Conservation (phyloP, 2,113 vertebrate genomes). For the Globicephala melas region DNA sequence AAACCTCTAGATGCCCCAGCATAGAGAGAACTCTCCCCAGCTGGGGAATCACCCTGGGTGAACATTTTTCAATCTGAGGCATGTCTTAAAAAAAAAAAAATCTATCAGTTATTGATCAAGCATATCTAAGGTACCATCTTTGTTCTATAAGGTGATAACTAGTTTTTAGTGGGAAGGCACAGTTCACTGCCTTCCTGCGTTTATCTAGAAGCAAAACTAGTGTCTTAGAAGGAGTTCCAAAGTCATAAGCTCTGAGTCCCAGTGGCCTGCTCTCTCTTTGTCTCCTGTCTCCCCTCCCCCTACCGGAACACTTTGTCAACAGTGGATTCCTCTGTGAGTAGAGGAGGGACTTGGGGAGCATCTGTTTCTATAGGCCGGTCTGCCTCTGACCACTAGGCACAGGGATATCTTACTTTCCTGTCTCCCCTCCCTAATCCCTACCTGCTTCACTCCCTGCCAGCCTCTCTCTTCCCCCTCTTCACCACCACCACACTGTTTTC, state of each 20-base stretch:
- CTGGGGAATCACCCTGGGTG: not conserved
- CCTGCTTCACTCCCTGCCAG: not conserved
- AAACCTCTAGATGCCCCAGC: not conserved
- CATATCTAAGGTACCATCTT: not conserved
- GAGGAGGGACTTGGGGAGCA: not conserved
- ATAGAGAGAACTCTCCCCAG: not conserved
- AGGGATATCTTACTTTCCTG: conserved; percentile 9
- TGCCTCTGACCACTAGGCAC: not conserved
- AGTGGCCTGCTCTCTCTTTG: not conserved
- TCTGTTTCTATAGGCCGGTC: not conserved
- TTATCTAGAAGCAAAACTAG: not conserved
- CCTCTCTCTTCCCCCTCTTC: not conserved
- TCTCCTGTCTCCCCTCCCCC: not conserved
- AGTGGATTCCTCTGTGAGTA: not conserved
- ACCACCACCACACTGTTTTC: not conserved
- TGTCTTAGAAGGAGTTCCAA: not conserved
- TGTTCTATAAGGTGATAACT: not conserved
- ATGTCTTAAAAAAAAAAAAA: not conserved
- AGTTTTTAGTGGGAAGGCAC: not conserved
- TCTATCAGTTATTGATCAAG: not conserved
- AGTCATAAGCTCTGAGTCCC: not conserved
- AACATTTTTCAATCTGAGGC: not conserved
- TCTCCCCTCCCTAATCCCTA: not conserved
- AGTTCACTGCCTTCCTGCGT: not conserved
- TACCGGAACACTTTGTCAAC: not conserved